Evolutionary conservation across 2,797 vertebrate genomes (phyloP).

Genomic region (Psittacula derbiana): DNA sequence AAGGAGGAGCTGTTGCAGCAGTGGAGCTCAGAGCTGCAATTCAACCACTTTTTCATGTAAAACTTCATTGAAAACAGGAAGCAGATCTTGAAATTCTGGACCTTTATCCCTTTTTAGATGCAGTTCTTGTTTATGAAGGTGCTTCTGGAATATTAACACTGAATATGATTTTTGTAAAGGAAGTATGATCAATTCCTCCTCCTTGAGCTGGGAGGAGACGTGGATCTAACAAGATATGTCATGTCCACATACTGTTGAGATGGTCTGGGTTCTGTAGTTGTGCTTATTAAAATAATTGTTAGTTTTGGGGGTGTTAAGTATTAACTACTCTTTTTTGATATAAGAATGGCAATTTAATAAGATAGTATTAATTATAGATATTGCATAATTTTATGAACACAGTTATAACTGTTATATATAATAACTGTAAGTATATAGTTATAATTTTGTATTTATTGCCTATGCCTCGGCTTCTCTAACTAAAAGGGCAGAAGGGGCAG

Average conservation of each 20-base stretch:
- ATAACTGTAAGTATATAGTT: not conserved
- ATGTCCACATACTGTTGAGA: not conserved
- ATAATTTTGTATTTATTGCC: not conserved
- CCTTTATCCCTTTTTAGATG: not conserved
- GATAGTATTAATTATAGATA: not conserved
- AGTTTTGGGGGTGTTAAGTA: fast-evolving
- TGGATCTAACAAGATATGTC: not conserved
- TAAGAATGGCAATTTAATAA: not conserved
- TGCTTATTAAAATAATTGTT: not conserved
- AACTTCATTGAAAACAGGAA: not conserved
- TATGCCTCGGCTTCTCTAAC: not conserved
- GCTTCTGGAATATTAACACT: not conserved
- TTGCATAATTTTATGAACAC: not conserved
- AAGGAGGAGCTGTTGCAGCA: not conserved
- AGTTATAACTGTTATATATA: not conserved
- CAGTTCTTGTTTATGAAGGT: not conserved
- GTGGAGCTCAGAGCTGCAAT: not conserved
- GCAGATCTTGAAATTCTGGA: not conserved
- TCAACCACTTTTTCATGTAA: not conserved
- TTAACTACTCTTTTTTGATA: not conserved
- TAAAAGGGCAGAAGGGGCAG: not conserved
- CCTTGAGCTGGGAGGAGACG: fast-evolving
- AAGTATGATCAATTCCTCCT: not conserved
- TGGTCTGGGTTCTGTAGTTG: not conserved
- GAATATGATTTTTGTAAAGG: not conserved